These are phyloP conservation scores for Yasuhikotakia modesta DNA, from an alignment of 2,797 vertebrate genomes.

Conservation along the genomic window DNA sequence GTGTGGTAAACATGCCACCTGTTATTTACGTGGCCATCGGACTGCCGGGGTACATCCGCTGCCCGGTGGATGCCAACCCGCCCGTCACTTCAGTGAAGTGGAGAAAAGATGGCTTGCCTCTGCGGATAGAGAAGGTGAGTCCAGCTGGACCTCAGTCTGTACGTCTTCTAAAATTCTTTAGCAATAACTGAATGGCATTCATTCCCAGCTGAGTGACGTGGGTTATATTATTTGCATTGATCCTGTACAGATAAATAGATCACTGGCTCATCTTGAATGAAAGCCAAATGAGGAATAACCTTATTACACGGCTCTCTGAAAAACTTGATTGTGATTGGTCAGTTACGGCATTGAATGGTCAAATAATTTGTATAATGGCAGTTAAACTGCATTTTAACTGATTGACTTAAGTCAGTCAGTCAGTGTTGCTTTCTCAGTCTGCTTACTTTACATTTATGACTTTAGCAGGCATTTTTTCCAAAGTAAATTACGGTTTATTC, in stretches of 20 bases:
- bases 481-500: too few species aligned
- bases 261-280: conserved; percentile 38
- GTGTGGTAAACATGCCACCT: conserved; percentile 95
- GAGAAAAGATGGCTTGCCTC: conserved; percentile 95
- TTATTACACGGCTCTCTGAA: background rate
- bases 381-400: background rate
- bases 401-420: too few species aligned
- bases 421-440: too few species aligned
- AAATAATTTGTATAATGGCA: background rate
- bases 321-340: background rate
- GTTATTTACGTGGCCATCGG: conserved; percentile 94
- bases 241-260: conserved; percentile 11
- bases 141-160: too few species aligned
- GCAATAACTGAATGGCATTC: conserved; percentile 24
- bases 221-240: conserved; percentile 32
- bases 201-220: conserved; percentile 13
- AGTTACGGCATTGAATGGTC: background rate
- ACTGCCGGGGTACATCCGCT: conserved; percentile 95
- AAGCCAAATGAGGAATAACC: background rate
- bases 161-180: too few species aligned
- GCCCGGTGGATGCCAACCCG: conserved; percentile 94
- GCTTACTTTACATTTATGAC: too few species aligned
- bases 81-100: conserved; percentile 93
- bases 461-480: too few species aligned
- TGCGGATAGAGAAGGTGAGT: conserved; percentile 82